A percentile compares a stretch with the other conserved stretches of the same genome.
Conservation (phyloP, 2,113 vertebrate species). For the Ameiurus melas region DNA sequence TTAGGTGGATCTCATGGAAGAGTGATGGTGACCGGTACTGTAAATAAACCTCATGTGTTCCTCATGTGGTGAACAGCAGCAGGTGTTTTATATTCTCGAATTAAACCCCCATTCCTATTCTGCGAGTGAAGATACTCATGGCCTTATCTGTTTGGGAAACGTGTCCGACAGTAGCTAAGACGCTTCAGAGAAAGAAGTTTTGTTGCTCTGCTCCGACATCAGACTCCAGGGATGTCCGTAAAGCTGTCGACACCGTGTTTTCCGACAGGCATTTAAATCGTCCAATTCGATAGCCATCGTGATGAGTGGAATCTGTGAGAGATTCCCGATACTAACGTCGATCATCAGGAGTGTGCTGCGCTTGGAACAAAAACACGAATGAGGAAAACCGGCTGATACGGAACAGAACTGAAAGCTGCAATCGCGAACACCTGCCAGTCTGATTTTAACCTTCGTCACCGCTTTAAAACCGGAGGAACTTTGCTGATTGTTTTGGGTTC, state of each 20-base stretch:
- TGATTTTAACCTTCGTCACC: not conserved
- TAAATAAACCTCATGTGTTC: no score
- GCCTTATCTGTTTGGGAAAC: not conserved
- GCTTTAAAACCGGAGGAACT: not conserved
- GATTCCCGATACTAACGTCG: not conserved
- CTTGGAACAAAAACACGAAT: not conserved
- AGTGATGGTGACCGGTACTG: no score
- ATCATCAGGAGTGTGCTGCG: no score
- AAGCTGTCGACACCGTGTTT: not conserved
- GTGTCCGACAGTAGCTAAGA: not conserved
- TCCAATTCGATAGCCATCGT: not conserved
- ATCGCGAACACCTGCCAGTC: not conserved
- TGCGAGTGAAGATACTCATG: no score
- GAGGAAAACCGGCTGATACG: not conserved
- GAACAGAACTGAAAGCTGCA: not conserved
- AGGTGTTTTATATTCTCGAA: not conserved
- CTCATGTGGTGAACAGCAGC: no score
- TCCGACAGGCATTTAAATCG: not conserved
- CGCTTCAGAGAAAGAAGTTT: not conserved
- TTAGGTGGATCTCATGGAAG: no score
- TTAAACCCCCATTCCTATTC: no score
- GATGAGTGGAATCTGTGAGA: not conserved
- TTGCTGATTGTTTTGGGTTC: not conserved
- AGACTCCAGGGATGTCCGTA: not conserved
- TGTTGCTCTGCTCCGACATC: not conserved